phyloP scores from a whole-genome alignment of 64 coral and sea anemone genomes.

The Montipora sp. region DNA sequence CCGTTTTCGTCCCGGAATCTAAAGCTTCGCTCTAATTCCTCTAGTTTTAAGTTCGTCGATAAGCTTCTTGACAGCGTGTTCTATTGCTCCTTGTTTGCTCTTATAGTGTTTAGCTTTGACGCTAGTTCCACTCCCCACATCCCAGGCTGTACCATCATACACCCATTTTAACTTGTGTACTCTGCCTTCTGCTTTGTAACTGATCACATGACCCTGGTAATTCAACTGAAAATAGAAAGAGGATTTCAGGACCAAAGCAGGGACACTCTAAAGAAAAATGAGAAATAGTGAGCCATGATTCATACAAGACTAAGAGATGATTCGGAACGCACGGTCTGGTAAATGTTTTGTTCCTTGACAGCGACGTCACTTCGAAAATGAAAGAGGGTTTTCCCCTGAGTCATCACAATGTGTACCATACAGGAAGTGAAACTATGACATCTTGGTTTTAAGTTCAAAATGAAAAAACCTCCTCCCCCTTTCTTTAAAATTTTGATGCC shows the following conservation, averaged over 20 bases:
- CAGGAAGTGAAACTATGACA: not conserved
- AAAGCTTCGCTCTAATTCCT: not conserved
- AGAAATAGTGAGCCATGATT: too few relatives aligned
- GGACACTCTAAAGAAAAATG: not conserved
- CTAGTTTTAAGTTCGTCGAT: not conserved
- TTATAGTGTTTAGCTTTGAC: slow-evolving; percentile 10
- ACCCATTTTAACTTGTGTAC: slow-evolving; percentile 8
- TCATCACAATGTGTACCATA: not conserved
- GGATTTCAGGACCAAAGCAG: not conserved
- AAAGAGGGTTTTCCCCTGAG: not conserved
- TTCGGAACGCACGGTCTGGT: too few relatives aligned
- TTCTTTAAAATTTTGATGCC: too few relatives aligned
- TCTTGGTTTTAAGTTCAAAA: not conserved
- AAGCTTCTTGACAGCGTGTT: slow-evolving; percentile 6
- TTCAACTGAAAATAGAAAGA: not conserved
- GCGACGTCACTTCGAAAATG: not conserved
- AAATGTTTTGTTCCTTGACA: not conserved
- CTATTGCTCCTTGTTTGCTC: slow-evolving; percentile 1
- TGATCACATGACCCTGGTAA: slow-evolving; percentile 2
- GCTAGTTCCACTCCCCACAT: slow-evolving; percentile 28
- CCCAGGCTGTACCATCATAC: slow-evolving; percentile 3
- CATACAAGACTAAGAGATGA: not conserved
- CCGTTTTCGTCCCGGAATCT: too few relatives aligned
- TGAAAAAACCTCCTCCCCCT: not conserved
- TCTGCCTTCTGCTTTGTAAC: slow-evolving; percentile 18